A percentile compares a stretch with the other conserved stretches of the same genome.
Evolutionary conservation across 2,797 vertebrate genomes (phyloP).

Genomic region (Gambusia yucatana): DNA sequence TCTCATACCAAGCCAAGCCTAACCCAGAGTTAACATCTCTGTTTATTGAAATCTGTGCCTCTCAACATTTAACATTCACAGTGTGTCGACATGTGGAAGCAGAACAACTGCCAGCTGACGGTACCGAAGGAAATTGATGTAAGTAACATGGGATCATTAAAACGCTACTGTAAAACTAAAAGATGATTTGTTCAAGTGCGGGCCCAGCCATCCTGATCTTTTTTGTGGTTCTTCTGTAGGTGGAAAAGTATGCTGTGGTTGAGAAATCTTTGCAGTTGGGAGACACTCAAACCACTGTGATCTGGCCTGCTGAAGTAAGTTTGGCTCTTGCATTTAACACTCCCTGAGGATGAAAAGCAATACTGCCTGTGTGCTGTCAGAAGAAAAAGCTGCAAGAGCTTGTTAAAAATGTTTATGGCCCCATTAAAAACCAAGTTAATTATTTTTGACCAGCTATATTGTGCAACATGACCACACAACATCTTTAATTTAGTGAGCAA

Average conservation of each 20-base stretch:
- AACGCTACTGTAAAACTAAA: constrained; percentile 19
- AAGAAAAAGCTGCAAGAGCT: constrained; percentile 14
- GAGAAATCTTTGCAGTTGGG: constrained; percentile 93
- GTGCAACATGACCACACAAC: not conserved
- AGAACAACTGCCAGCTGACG: constrained; percentile 90
- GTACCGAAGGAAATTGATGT: constrained; percentile 96
- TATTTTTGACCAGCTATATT: not conserved
- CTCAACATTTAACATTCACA: constrained; percentile 60
- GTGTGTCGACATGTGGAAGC: constrained; percentile 99
- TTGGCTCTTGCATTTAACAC: constrained; percentile 33
- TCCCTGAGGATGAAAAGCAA: constrained; percentile 19
- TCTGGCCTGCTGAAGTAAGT: constrained; percentile 93
- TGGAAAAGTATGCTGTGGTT: constrained; percentile 97
- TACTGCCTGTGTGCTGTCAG: constrained; percentile 19
- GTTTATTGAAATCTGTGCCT: constrained; percentile 9
- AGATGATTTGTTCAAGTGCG: constrained; percentile 1
- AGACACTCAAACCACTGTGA: constrained; percentile 88
- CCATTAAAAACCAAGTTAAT: constrained; percentile 7
- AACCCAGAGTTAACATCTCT: too few relatives aligned
- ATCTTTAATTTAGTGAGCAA: constrained; percentile 1
- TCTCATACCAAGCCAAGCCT: not conserved
- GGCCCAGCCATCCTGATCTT: constrained; percentile 17
- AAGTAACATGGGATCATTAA: constrained; percentile 73
- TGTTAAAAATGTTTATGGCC: constrained; percentile 5
- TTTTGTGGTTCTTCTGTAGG: constrained; percentile 78